A percentile compares a stretch with the other conserved stretches of the same genome.
Evolutionary conservation across 2,113 vertebrate genomes (phyloP).

Genomic region (Boleophthalmus pectinirostris): DNA sequence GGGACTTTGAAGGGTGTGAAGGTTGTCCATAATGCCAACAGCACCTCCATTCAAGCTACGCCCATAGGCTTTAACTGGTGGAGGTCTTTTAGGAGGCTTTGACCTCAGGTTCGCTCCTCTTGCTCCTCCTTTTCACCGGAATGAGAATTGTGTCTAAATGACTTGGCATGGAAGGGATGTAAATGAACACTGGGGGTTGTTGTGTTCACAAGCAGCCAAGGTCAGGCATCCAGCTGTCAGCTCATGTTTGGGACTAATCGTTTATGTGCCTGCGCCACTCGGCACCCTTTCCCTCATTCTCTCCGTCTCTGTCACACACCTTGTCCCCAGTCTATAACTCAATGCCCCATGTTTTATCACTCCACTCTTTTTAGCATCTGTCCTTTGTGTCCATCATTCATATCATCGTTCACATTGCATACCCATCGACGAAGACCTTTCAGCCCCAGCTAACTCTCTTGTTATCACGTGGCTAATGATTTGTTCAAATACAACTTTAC

Average conservation of each 20-base stretch:
- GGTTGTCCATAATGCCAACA: conserved; percentile 71
- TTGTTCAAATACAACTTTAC: conserved; percentile 7
- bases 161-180: conserved; percentile 80
- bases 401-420: conserved; percentile 48
- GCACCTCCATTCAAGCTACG: conserved; percentile 70
- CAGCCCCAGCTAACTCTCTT: conserved; percentile 29
- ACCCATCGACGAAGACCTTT: conserved; percentile 31
- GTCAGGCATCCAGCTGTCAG: conserved; percentile 74
- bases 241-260: conserved; percentile 71
- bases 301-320: conserved; percentile 65
- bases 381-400: conserved; percentile 50
- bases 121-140: conserved; percentile 60
- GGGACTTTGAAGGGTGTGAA: conserved; percentile 66
- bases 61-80: conserved; percentile 67
- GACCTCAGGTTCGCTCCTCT: conserved; percentile 48
- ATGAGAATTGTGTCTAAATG: conserved; percentile 80
- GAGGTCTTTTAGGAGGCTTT: conserved; percentile 62
- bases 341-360: conserved; percentile 57
- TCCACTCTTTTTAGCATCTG: conserved; percentile 36
- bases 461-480: conserved; percentile 34
- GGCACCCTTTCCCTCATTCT: conserved; percentile 63
- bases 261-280: conserved; percentile 71
- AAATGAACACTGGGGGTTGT: conserved; percentile 68
- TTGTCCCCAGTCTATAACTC: conserved; percentile 65
- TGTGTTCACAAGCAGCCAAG: conserved; percentile 73